Evolutionary conservation across 2,113 vertebrate species (phyloP), one percentile per base, ranked within the genome.

Genomic region (Podiceps cristatus): DNA sequence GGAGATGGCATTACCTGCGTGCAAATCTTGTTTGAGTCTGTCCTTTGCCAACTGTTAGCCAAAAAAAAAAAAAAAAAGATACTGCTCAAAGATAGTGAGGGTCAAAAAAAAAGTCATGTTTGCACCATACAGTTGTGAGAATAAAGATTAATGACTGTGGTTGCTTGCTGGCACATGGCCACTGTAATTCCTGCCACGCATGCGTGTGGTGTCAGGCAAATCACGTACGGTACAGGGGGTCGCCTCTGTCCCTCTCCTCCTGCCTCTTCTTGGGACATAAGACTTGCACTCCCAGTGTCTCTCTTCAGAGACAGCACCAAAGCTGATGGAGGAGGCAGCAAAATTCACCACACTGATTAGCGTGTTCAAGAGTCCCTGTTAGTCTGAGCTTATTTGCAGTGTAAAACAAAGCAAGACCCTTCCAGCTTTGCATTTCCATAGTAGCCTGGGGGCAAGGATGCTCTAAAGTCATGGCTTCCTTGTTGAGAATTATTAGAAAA

Each of bases 181-280:
- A 25, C 18, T 67, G 18, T 53, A 60, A 67, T 45, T 33, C 27
- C 37, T n/a, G 40, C 19, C 19, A 47, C 1, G 3, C 37, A 47
- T 40, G 18, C 45, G 28, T 4, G 10, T 28, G 59, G 19, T 33
- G 13, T 60, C 53, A 83, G 53, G 8, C 27, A 47, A 76, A 69
- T 76, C 40, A 47, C 2, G 1, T 40, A 24, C 0, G 2, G 45
- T 37, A 52, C 9, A 9, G 45, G 53, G 10, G 5, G 10, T 35
- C 29, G 56, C 10, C 19, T 42, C 6, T 44, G 29, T 35, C 42
- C 35, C 10, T 45, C 28, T 86, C 23, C 44, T 86, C 33, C 67
- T 47, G 28, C 10, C 13, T 79, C 23, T 52, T 72, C 52, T 40
- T 37, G 35, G 44, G 74, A 59, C 10, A 18, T 22, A 55, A 27